A percentile compares a stretch with the other conserved stretches of the same genome.
Evolutionary conservation across 2,797 vertebrate genomes (phyloP).

Genomic region (Hydrolagus colliei): DNA sequence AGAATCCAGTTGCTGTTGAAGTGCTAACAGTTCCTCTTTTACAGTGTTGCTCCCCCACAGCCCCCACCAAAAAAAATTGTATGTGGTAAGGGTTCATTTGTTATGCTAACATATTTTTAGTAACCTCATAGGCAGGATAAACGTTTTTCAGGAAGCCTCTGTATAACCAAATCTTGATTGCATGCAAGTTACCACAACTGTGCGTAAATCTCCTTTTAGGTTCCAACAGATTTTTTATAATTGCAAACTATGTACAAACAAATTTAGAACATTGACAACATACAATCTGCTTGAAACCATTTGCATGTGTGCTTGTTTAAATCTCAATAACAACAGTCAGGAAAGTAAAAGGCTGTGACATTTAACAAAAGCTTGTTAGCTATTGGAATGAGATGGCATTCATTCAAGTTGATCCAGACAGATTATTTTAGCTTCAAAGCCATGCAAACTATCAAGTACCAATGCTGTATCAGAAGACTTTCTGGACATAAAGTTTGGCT

Average conservation of each 20-base stretch:
- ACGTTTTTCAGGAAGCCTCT: constrained; percentile 9
- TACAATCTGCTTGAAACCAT: neutral
- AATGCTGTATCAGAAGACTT: too few relatives aligned
- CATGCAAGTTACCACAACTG: neutral
- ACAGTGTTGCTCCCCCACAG: neutral
- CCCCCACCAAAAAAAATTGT: neutral
- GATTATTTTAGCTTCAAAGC: too few relatives aligned
- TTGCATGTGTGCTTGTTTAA: too few relatives aligned
- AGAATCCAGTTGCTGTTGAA: neutral
- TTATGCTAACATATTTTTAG: neutral
- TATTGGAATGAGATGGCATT: too few relatives aligned
- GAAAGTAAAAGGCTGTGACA: too few relatives aligned
- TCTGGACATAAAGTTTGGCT: too few relatives aligned
- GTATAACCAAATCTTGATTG: neutral
- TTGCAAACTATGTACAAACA: neutral
- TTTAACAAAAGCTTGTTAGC: too few relatives aligned
- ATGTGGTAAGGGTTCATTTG: constrained; percentile 23
- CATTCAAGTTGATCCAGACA: too few relatives aligned
- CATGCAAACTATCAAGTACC: too few relatives aligned
- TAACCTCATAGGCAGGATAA: neutral
- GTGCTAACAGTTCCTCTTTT: neutral
- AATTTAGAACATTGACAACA: neutral
- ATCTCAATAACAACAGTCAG: too few relatives aligned
- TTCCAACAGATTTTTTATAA: neutral
- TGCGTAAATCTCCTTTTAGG: neutral